Base-by-base conservation (phyloP, 2,888 invertebrate genomes). In the Dendrolimus pini region DNA sequence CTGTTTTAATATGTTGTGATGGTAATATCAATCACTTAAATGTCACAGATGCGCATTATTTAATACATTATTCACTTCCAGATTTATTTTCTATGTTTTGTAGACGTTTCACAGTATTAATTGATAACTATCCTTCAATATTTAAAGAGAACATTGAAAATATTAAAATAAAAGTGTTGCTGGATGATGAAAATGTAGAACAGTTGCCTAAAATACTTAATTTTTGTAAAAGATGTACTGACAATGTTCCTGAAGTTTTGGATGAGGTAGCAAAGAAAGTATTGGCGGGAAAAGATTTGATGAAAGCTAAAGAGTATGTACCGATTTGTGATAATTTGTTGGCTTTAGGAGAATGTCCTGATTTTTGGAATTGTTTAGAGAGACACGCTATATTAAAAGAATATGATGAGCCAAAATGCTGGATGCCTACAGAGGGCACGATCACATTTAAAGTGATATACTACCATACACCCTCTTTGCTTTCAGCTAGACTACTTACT, bases 51-150 rank as follows among this genome's bases (percentile, higher is more conserved):
- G 94, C 94, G 0, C 88, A 92, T 56, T 89, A 93, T 67, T 80
- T 96, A 41, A 89, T 97, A 13, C 95, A 96, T 75, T 96, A 93
- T 79, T 94, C 95, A 2, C 77, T 96, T 64, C 94, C 95, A 0
- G 71, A 81, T 41, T 82, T 91, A 0, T 94, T 94, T 78, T 93
- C 94, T 0, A 89, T 91, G 71, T 96, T 96, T 74, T 93, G 93
- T 55, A 93, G 92, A 70, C 87, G 96, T 60, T 95, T 96, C 72
- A 92, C 93, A 0, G 93, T 93, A 30, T 82, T 95, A 54, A 91
- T 93, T 59, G 92, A 94, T 63, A 93, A 93, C 70, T 94, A 94
- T 69, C 74, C 79, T 9, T 86, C 88, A 2, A 78, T 89, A 64
- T 89, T 86, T 62, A 76, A 72, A 59, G 47, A 61, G 0, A 58